Evolutionary conservation across 2,113 vertebrate species (phyloP).

Genomic region (Nerophis ophidion): DNA sequence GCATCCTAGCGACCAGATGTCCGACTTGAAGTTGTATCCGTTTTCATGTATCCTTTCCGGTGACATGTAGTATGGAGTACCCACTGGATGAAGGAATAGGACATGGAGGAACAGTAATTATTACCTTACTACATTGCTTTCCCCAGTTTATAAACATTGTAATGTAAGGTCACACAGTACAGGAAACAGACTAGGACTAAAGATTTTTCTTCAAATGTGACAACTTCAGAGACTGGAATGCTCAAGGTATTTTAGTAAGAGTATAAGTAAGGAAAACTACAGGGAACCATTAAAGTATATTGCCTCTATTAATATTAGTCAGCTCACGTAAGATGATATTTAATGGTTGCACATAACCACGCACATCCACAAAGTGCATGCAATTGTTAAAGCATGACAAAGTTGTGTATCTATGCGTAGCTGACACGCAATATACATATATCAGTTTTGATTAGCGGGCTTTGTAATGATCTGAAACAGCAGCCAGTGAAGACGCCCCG

Average conservation of each 20-base stretch:
- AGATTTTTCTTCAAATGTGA: conserved; percentile 19
- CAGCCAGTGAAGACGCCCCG: conserved; percentile 37
- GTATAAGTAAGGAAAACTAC: conserved; percentile 1
- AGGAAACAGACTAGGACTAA: conserved; percentile 14
- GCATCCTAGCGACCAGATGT: conserved; percentile 99
- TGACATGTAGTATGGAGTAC: conserved; percentile 99
- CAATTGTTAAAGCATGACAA: conserved; percentile 25
- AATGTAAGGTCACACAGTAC: conserved; percentile 18
- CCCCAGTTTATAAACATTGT: conserved; percentile 33
- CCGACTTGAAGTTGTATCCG: conserved; percentile 99
- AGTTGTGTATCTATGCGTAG: conserved; percentile 19
- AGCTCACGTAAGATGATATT: conserved; percentile 11
- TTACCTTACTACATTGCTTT: conserved; percentile 37
- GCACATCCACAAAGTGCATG: conserved; percentile 13
- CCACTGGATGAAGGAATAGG: conserved; percentile 75
- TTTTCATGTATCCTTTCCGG: conserved; percentile 98
- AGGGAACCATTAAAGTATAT: conserved; percentile 3
- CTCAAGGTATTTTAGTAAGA: conserved; percentile 7
- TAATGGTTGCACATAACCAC: conserved; percentile 22
- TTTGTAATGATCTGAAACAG: conserved; percentile 62
- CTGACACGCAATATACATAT: conserved; percentile 45
- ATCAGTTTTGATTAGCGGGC: conserved; percentile 58
- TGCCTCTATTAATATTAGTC: conserved; percentile 16
- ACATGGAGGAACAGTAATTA: conserved; percentile 22
- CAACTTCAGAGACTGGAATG: conserved; percentile 11